Evolutionary conservation across 2,888 invertebrate genomes (phyloP), one percentile per base, ranked within the genome.

Genomic region (Gandaritis pyraliata): DNA sequence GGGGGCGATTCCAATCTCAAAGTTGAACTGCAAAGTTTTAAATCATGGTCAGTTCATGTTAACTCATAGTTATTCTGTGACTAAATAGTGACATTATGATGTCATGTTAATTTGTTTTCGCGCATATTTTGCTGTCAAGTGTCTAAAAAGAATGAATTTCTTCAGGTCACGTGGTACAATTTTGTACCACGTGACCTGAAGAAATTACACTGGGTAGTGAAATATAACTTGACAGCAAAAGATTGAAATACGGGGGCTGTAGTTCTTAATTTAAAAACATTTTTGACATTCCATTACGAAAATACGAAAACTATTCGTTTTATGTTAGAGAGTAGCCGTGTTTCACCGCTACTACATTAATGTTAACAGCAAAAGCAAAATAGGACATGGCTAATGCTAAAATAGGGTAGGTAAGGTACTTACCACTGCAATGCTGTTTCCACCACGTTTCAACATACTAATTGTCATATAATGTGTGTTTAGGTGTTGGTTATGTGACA

Each of bases 301-400:
- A n/a, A 5, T 38, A n/a, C 38, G 38, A 3, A 12, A n/a, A 12
- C n/a, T 38, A n/a, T 38, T 38, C 33, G 33, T 33, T 12, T 38
- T 38, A 38, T 38, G n/a, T n/a, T 38, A 38, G 38, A 38, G 12
- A 38, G 38, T 38, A n/a, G 38, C n/a, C 38, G 38, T 38, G 33
- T 33, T 33, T 38, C n/a, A 38, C 38, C 2, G 36, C 36, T 36
- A 36, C 36, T 10, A 36, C 39, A 39, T 58, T 58, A 46, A 58
- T 46, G 38, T 58, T 58, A 48, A 58, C n/a, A 13, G 16, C 38
- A 47, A 48, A 53, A 60, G 57, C 41, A 49, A 54, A 55, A 64
- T 64, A 38, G 33, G 49, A 54, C 46, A 39, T 50, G 43, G 18
- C 47, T 53, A 53, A 41, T 52, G 47, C 18, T 41, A 13, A 41